Base-by-base conservation (phyloP, 2,888 invertebrate species). In the Chloromyia formosa region DNA sequence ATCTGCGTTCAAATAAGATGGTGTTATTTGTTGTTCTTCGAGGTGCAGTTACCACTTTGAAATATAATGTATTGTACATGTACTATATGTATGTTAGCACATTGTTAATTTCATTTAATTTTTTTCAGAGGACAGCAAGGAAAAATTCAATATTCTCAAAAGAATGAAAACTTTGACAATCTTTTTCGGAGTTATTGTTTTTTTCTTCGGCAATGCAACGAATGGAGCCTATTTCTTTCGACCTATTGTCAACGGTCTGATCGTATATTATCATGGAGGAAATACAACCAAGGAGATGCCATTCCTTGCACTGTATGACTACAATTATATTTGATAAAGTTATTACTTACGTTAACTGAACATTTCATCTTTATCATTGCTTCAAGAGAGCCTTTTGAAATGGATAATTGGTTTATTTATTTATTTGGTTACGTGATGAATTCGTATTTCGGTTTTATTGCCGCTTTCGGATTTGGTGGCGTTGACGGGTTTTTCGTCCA, bases 401-500 rank as follows among this genome's bases (percentile, higher is more conserved):
- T 80, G 68, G 27, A 35, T 4, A 2, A 35, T 35, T 35, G 27
- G 27, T 35, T 4, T 7, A 35, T 2, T 16, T 84, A 82, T 80
- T 82, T 83, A 45, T 14, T 81, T 53, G 81, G 81, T 53, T 84
- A 82, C 77, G 40, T 80, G 18, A 69, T 80, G 58, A 78, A 84
- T 75, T 75, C 79, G 35, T 79, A 80, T 58, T 82, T 83, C 54
- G 82, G 83, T 2, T 78, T 80, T 62, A 81, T 83, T 77, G 82
- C 83, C 0, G 82, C 81, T 10, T 83, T 80, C 74, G 81, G 80
- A 23, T 83, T 84, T 73, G 81, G 81, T 73, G 82, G 80, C 68
- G 81, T 81, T 42, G 85, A 84, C 78, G 83, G 84, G 16, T 80
- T 82, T 71, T 84, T 83, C 73, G 77, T 84, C 20, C 83, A 82